These are phyloP conservation scores for Catharus fuscescens DNA, from an alignment of 2,113 vertebrate species.

Conservation along the genomic window DNA sequence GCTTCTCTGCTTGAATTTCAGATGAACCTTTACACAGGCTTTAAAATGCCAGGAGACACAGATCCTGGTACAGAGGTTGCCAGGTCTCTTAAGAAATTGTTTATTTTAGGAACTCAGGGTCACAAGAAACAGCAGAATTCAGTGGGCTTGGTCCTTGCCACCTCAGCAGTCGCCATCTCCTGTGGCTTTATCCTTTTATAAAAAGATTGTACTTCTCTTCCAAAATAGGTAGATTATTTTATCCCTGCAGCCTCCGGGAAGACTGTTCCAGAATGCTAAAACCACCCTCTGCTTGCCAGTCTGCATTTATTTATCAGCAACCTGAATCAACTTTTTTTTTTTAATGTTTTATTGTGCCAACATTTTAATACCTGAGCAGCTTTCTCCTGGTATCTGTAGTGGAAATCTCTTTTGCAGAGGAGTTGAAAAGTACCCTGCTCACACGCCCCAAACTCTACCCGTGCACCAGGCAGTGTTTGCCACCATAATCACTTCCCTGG, in stretches of 20 bases:
- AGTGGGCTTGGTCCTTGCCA: not conserved
- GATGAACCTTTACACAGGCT: not conserved
- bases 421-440: not conserved
- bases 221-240: conserved; percentile 44
- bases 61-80: not conserved
- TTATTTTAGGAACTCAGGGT: conserved; percentile 16
- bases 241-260: not conserved
- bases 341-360: not conserved
- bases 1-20: not conserved
- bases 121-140: conserved; percentile 31
- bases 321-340: not conserved
- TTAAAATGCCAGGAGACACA: not conserved
- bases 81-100: not conserved
- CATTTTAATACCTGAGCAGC: not conserved
- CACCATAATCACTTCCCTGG: not conserved
- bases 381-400: not conserved
- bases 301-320: not conserved
- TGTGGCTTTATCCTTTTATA: conserved; percentile 39
- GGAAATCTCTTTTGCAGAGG: not conserved
- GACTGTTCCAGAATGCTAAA: conserved; percentile 30
- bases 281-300: not conserved
- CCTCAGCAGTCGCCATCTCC: not conserved
- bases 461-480: not conserved
- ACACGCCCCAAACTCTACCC: fast-evolving
- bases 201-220: conserved; percentile 23